These are phyloP conservation scores for Brachyalestes nurse DNA, from an alignment of 2,797 vertebrate genomes.

Conservation along the genomic window DNA sequence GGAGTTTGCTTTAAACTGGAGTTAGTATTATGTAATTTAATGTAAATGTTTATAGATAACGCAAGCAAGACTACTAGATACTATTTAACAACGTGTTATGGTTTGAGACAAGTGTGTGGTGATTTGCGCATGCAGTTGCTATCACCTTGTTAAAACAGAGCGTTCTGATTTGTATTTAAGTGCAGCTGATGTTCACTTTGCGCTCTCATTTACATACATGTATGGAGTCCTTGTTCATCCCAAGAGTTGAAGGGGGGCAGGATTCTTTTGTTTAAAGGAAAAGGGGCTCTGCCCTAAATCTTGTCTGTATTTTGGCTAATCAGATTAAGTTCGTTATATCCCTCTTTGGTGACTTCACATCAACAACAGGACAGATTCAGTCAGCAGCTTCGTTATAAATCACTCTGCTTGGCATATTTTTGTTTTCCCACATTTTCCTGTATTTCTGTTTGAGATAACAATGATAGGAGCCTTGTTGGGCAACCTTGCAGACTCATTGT, in stretches of 20 bases:
- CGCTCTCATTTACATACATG: not conserved
- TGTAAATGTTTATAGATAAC: no score
- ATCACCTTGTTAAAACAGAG: not conserved
- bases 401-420: not conserved
- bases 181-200: not conserved
- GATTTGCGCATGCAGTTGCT: not conserved
- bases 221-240: not conserved
- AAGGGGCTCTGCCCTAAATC: slow-evolving; percentile 21
- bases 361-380: not conserved
- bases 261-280: slow-evolving; percentile 30
- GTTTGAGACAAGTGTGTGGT: no score
- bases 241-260: not conserved
- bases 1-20: no score
- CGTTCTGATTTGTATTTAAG: not conserved
- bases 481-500: not conserved
- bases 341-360: slow-evolving; percentile 30
- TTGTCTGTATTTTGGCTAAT: slow-evolving; percentile 30
- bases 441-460: not conserved
- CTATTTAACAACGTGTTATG: not conserved
- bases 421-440: not conserved
- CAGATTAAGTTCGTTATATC: slow-evolving; percentile 41
- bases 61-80: not conserved
- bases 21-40: no score
- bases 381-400: slow-evolving; percentile 5
- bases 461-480: not conserved